A percentile compares a stretch with the other conserved stretches of the same genome.
Evolutionary conservation across 2,888 invertebrate species (phyloP).

Genomic region (Pasiphila rectangulata): DNA sequence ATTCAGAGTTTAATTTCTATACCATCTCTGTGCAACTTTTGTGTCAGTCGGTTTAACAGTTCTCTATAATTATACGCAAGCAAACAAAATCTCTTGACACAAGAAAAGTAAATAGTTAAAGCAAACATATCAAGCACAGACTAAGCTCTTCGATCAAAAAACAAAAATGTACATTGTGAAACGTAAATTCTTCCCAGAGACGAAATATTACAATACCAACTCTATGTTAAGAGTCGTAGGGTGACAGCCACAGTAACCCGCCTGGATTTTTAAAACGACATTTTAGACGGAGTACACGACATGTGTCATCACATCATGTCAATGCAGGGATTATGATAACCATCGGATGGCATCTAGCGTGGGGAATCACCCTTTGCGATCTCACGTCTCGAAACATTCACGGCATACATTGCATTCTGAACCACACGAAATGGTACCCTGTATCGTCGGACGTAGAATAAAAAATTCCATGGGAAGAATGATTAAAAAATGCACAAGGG

Average conservation of each 20-base stretch:
- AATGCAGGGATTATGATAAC: constrained; percentile 81
- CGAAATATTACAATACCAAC: constrained; percentile 37
- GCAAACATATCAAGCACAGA: constrained; percentile 44
- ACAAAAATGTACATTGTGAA: constrained; percentile 70
- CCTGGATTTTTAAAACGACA: constrained; percentile 62
- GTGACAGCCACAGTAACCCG: constrained; percentile 33
- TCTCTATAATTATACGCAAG: constrained; percentile 43
- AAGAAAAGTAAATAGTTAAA: constrained; percentile 51
- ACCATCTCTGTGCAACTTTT: too few species aligned
- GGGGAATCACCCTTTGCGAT: constrained; percentile 78
- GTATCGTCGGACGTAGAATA: constrained; percentile 28
- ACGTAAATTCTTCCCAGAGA: constrained; percentile 65
- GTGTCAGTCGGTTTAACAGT: constrained; percentile 15
- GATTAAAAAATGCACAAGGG: constrained; percentile 36
- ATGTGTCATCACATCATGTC: constrained; percentile 81
- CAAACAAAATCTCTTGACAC: constrained; percentile 57
- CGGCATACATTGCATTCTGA: constrained; percentile 39
- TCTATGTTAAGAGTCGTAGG: constrained; percentile 41
- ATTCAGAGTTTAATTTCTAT: too few species aligned
- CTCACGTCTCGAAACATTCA: constrained; percentile 52
- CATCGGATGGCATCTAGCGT: constrained; percentile 76
- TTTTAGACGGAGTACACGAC: constrained; percentile 75
- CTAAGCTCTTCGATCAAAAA: constrained; percentile 57
- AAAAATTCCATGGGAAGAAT: constrained; percentile 24
- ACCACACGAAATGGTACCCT: constrained; percentile 38